Base-by-base conservation (phyloP, 2,113 vertebrate species). In the Psilopsiagon aymara region DNA sequence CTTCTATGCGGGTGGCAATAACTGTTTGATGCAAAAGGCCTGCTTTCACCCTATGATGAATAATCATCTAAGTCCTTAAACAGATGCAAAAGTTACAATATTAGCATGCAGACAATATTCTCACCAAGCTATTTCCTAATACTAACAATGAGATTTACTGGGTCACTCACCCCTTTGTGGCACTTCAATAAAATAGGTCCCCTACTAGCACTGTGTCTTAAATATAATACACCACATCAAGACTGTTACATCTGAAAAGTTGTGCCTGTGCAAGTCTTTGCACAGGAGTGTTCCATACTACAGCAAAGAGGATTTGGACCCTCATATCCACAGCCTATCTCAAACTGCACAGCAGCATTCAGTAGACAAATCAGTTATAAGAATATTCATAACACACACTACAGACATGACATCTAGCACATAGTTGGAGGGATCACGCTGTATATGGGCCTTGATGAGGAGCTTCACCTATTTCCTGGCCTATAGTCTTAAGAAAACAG, bases 41-140 rank as follows among this genome's bases (percentile, higher is more conserved):
- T 64, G 29, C 39, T 78, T 90, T 83, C 55, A 71, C 47, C 37
- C 74, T 82, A 8, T 31, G 49, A 49, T 52, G 49, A 92, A 82
- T 57, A 64, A 91, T 49, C 55, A 91, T 11, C 19, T 53, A 87
- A 93, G 57, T 78, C 47, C 29, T 71, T 79, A 44, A 91, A 82
- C 16, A 90, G 35, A 84, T n/a, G 17, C 16, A 44, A 33, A 81
- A 71, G 31, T 47, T 53, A 21, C 74, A 94, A 57, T 62, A 79
- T 60, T n/a, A 87, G 35, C 47, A 78, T 25, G 20, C 20, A 75
- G 47, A 24, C 35, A 75, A 84, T 52, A 82, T 2, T 57, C 25
- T 41, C 17, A 84, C 5, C 57, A 79, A 82, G 21, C 9, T 37
- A 71, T 55, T 82, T 91, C 78, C 64, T 78, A 81, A 46, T 43